Evolutionary conservation across 1,140 invertebrate genomes (phyloP), one percentile per base, ranked within the genome.

Genomic region (Drosophila simulans): DNA sequence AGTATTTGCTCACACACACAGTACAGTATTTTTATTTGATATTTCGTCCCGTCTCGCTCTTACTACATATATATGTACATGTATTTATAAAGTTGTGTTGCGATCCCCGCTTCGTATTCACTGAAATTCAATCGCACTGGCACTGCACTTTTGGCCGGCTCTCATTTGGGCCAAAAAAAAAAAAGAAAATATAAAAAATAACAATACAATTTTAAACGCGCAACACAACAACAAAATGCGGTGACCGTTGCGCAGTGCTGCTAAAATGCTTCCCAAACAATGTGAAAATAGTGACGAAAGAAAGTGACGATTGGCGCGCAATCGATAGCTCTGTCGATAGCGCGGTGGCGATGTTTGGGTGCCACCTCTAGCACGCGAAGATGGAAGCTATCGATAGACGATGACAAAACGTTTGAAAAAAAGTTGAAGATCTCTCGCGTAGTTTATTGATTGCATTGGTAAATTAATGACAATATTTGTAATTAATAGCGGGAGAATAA

Each of bases 111-210:
- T 22, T 20, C 10, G 7, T 22, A 20, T 42, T 63, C 54, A 63
- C 59, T 58, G 13, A 13, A 55, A 39, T 27, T 20, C 34, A 2
- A 20, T 39, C 39, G 27, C 13, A 60, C 27, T 60, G 34, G 13
- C 34, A 11, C 53, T 31, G 54, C 59, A 54, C 49, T 39, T 57
- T 51, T 4, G 34, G 35, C 52, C 52, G 52, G 58, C 17, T 27
- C 31, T 31, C 46, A 53, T 57, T 57, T 31, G 58, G 20, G 15
- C 53, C 15, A 62, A 62, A 62, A 62, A 62, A 58, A 58, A 62
- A 60, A 63, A 63, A 63, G 8, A 45, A 58, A 59, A 60, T 56
- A 60, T 52, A 63, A 60, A 59, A 62, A 63, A 63, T 63, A 63
- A 63, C 59, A 62, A 62, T 34, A 49, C 13, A 49, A 27, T 27